phyloP scores from a whole-genome alignment of 2,113 vertebrate genomes.

The Rallus limicola region DNA sequence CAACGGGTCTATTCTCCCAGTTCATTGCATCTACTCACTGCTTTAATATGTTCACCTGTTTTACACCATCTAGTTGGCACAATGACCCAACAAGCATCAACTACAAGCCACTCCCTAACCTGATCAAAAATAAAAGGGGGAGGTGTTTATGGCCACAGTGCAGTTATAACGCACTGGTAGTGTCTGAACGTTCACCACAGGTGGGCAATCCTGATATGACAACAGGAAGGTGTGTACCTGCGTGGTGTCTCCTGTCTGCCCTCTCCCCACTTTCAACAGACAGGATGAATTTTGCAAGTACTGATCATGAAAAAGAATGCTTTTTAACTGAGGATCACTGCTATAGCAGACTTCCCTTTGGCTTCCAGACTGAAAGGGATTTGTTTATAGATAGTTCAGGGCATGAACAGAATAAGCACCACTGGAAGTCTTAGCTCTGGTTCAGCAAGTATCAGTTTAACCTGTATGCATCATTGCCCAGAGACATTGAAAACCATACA shows the following conservation, averaged over 20 bases:
- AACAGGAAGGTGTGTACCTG: neutral
- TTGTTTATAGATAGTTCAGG: neutral
- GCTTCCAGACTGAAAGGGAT: neutral
- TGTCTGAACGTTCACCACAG: neutral
- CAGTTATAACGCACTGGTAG: neutral
- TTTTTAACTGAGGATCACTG: neutral
- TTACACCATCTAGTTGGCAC: neutral
- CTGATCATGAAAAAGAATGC: fast-evolving
- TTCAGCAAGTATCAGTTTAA: neutral
- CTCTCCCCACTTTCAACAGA: neutral
- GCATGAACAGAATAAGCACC: neutral
- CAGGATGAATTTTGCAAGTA: neutral
- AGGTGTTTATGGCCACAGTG: neutral
- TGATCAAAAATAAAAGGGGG: neutral
- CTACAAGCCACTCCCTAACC: neutral
- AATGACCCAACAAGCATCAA: neutral
- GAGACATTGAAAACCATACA: neutral
- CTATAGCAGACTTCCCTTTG: neutral
- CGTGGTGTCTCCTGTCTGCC: fast-evolving
- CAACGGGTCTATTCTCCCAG: fast-evolving
- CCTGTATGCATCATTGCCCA: neutral
- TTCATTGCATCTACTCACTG: neutral
- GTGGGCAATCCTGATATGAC: neutral
- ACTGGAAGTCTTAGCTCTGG: neutral
- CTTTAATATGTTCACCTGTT: neutral